Evolutionary conservation across 2,888 invertebrate species (phyloP).

Genomic region (Nowickia ferox): DNA sequence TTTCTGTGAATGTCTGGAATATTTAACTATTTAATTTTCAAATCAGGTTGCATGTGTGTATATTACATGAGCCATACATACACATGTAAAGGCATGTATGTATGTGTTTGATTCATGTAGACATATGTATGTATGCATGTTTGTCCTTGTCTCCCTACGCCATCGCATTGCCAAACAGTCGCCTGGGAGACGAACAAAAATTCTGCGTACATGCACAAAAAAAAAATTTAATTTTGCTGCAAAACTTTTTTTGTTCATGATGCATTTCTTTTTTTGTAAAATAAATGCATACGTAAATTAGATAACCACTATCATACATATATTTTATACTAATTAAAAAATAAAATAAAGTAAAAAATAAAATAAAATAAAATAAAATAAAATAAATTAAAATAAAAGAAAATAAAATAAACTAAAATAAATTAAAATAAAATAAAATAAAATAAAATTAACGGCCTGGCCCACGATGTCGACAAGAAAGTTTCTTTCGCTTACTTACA

Average conservation of each 20-base stretch:
- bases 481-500: too few relatives aligned
- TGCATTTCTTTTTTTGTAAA: not conserved
- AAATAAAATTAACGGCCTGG: too few relatives aligned
- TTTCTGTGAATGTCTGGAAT: conserved; percentile 35
- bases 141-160: conserved; percentile 10
- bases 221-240: not conserved
- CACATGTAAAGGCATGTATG: not conserved
- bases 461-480: too few relatives aligned
- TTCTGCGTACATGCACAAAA: not conserved
- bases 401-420: too few relatives aligned
- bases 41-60: conserved; percentile 53
- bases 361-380: too few relatives aligned
- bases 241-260: not conserved
- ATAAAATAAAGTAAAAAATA: too few relatives aligned
- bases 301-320: too few relatives aligned
- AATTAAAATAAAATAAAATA: too few relatives aligned
- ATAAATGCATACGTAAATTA: too few relatives aligned
- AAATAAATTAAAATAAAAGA: too few relatives aligned
- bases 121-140: conserved; percentile 9
- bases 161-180: not conserved
- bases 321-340: too few relatives aligned
- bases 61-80: not conserved
- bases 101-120: not conserved
- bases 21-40: conserved; percentile 66
- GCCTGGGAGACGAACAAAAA: not conserved